Evolutionary conservation across 2,797 vertebrate genomes (phyloP).

Genomic region (Acipenser ruthenus): DNA sequence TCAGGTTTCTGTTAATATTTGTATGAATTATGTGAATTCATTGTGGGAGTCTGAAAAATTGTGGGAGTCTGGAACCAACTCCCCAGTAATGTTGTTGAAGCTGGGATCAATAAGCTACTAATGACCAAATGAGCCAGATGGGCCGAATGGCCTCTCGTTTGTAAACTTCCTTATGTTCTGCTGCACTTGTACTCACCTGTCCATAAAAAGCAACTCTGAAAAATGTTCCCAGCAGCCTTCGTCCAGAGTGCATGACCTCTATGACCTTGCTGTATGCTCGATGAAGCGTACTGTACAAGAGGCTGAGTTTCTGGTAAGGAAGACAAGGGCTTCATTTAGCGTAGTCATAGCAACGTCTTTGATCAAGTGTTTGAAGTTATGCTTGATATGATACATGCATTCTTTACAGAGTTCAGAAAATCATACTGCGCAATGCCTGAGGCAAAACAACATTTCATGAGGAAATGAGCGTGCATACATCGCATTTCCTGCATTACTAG

Average conservation of each 20-base stretch:
- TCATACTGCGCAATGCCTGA: no score
- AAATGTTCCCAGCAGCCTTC: constrained; percentile 86
- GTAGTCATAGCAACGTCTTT: no score
- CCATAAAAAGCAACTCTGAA: constrained; percentile 96
- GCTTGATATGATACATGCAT: no score
- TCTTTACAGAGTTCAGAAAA: neutral
- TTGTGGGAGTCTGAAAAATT: neutral
- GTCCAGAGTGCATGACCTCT: constrained; percentile 84
- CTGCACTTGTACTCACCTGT: constrained; percentile 61
- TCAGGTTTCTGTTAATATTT: no score
- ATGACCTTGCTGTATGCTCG: constrained; percentile 89
- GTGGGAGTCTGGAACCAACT: neutral
- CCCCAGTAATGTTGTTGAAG: no score
- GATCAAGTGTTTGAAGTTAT: no score
- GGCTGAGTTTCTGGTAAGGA: constrained; percentile 76
- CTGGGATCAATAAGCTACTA: neutral
- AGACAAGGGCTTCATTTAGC: no score
- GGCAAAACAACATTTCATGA: no score
- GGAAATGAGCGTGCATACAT: no score
- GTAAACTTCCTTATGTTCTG: neutral
- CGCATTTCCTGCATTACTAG: no score
- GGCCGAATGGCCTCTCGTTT: neutral
- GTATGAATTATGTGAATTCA: neutral
- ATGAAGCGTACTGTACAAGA: constrained; percentile 85
- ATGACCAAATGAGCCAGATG: no score